These are phyloP conservation scores for Tarsius wallacei DNA, from an alignment of 2,797 vertebrate genomes.

Conservation along the genomic window DNA sequence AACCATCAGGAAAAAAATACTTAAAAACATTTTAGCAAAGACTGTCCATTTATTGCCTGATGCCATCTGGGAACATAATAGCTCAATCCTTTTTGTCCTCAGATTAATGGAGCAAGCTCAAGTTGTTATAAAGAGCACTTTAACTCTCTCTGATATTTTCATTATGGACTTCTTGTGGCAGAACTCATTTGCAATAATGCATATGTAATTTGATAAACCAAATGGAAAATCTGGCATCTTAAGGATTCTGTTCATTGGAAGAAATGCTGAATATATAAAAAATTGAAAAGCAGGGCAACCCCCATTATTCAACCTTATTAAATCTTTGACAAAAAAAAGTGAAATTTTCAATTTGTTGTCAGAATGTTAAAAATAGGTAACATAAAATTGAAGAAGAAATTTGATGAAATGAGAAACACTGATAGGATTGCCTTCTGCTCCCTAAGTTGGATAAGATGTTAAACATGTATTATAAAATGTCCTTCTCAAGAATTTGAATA, in stretches of 20 bases:
- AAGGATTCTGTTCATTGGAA: conserved; percentile 87
- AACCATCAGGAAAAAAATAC: conserved; percentile 81
- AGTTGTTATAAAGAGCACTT: conserved; percentile 87
- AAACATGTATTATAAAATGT: neutral
- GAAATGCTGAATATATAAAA: conserved; percentile 84
- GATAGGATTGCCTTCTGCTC: neutral
- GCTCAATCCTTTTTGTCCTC: conserved; percentile 87
- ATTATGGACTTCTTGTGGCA: conserved; percentile 88
- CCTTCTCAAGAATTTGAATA: neutral
- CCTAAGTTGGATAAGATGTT: conserved; percentile 20
- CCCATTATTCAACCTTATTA: conserved; percentile 63
- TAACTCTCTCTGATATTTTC: conserved; percentile 90
- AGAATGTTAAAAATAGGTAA: conserved; percentile 74
- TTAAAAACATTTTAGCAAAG: conserved; percentile 79
- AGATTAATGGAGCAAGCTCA: conserved; percentile 89
- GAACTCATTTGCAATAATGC: conserved; percentile 90
- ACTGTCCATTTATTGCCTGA: conserved; percentile 81
- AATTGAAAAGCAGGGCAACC: conserved; percentile 79
- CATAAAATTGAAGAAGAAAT: conserved; percentile 72
- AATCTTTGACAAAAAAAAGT: conserved; percentile 62
- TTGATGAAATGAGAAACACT: conserved; percentile 64
- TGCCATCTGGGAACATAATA: conserved; percentile 83
- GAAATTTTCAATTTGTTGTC: conserved; percentile 57
- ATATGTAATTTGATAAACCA: conserved; percentile 87
- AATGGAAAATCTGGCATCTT: conserved; percentile 87